Conservation (phyloP, 2,797 vertebrate species). For the Cynopterus sphinx region DNA sequence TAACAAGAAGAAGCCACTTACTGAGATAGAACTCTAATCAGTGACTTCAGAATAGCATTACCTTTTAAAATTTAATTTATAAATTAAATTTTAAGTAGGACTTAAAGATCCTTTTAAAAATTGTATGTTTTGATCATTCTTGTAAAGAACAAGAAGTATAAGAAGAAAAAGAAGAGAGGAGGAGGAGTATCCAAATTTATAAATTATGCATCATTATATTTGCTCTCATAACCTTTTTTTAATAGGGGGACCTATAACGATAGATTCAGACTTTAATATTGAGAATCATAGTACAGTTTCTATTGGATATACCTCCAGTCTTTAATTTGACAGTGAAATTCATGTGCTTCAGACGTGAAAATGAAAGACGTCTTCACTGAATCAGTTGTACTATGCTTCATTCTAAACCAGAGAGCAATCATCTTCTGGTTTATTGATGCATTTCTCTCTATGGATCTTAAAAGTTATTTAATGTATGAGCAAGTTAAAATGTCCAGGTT, state of each 20-base stretch:
- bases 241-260: neutral
- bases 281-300: slow-evolving; percentile 16
- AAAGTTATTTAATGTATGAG: slow-evolving; percentile 48
- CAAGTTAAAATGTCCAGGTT: neutral
- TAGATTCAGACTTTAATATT: neutral
- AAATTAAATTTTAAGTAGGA: neutral
- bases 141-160: neutral
- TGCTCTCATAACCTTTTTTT: neutral
- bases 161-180: neutral
- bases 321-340: slow-evolving; percentile 44
- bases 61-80: slow-evolving; percentile 53
- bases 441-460: slow-evolving; percentile 34
- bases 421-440: slow-evolving; percentile 35
- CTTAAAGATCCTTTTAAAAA: slow-evolving; percentile 22
- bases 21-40: slow-evolving; percentile 44
- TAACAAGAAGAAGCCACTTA: slow-evolving; percentile 59
- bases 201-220: slow-evolving; percentile 39
- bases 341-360: neutral
- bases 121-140: neutral
- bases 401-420: slow-evolving; percentile 31
- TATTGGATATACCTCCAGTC: neutral
- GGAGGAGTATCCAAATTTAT: neutral
- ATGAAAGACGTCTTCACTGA: slow-evolving; percentile 1
- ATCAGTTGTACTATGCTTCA: neutral
- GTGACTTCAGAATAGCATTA: slow-evolving; percentile 46